Base-by-base conservation (phyloP, 2,888 invertebrate genomes). In the Cyclophora punctaria region DNA sequence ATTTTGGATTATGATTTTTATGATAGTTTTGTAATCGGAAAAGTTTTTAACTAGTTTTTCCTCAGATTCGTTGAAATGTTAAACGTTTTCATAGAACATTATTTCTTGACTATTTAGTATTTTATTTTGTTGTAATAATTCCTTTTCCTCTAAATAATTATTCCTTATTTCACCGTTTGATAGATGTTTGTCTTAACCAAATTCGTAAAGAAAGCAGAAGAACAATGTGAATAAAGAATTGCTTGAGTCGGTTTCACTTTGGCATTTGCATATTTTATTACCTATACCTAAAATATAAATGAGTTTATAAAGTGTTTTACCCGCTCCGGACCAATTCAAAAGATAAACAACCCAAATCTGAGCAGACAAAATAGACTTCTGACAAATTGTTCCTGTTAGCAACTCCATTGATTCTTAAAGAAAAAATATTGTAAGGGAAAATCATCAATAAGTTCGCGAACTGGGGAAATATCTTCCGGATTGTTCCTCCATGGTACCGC, bases 361-460 rank as follows among this genome's bases (percentile, higher is more conserved):
- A 70, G 67, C 73, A 71, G 75, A 76, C 76, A 74, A 74, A 75
- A 71, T 73, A 73, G 69, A 68, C 73, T 71, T 62, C 67, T 78
- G 79, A 83, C 75, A 82, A 83, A 83, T 83, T 71, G 76, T 71
- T 71, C 63, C 67, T 73, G 71, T 79, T 77, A 79, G 75, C 71
- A 73, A 78, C 73, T 75, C 70, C 76, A 83, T 81, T 80, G 80
- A 71, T 75, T 77, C 74, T 67, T 64, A 67, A 69, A 75, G 75
- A 78, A 80, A 80, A 81, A 80, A 78, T 73, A 75, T 73, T 72
- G 70, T 67, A 61, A 62, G 63, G 75, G 69, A 73, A 75, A 76
- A 75, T 79, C 69, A 78, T 76, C 77, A 73, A 74, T 64, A 69
- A 67, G 62, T 71, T 65, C 62, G 61, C 56, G 55, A 61, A 61